Evolutionary conservation across 2,888 invertebrate species (phyloP), one percentile per base, ranked within the genome.

Genomic region (Apamea sordens): DNA sequence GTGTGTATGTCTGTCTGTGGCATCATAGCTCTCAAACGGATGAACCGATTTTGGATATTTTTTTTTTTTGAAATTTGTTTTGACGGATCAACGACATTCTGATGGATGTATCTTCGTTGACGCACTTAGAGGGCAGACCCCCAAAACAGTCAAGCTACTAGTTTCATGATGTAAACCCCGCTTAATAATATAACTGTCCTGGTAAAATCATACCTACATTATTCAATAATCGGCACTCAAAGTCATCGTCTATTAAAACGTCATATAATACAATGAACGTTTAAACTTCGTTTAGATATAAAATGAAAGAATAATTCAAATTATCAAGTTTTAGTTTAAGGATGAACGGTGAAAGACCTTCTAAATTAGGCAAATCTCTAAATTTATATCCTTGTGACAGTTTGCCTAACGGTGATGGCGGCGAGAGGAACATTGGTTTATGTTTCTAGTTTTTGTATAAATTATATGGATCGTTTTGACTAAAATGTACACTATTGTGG

Each of bases 331-430:
- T 86, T 81, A 77, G 78, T 83, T 73, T 80, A 86, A 89, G 76
- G 88, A 78, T 84, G 86, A 85, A 80, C 90, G 93, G 93, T 93
- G 93, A 94, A 93, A 93, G 91, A 93, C 87, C 91, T 92, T 89
- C 79, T 91, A 93, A 93, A 93, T 93, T 92, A 94, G 89, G 90
- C 91, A 93, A 95, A 95, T 93, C 94, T 92, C 76, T 73, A 80
- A 93, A 94, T 95, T 94, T 95, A 94, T 94, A 90, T 88, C 89
- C 87, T 86, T 92, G 89, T 88, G 89, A 89, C 88, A 86, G 89
- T 89, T 89, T 86, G 68, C 44, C 85, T 91, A 92, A 92, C 92
- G 90, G 92, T 89, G 50, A 56, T 56, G 41, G 67, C 68, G 68
- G 71, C 41, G 41, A 65, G 77, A 67, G 32, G 61, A 75, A 76